Base-by-base conservation (phyloP, 1,140 invertebrate species). In the Meloidogyne hapla region DNA sequence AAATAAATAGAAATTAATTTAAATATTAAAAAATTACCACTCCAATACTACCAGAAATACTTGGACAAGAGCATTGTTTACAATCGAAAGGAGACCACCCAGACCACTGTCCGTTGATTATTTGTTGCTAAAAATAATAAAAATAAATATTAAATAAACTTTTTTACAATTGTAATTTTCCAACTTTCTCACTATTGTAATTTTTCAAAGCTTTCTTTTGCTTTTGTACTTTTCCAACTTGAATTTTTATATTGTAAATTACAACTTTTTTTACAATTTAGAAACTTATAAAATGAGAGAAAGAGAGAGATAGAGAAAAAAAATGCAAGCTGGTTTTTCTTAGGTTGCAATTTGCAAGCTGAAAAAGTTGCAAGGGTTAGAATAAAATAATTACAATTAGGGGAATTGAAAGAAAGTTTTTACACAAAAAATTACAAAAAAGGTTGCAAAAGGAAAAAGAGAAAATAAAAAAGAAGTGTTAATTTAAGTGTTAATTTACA, bases 71-170 rank as follows among this genome's bases (percentile, higher is more conserved):
- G 48, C 85, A 86, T 48, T 80, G 75, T n/a, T 68, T 62, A 69
- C 85, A 86, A 28, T 71, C 62, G 21, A 77, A 61, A 4, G 73
- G 18, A 62, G 74, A 72, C 85, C 86, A 86, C 23, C 23, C 77
- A 21, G 83, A 82, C 86, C 86, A 86, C 25, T 80, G 83, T 15
- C 85, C 85, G 56, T 86, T 79, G 13, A 84, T 21, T 56, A 56
- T 62, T 33, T 74, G 69, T 84, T 85, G 63, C 15, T 56, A 8
- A 84, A 85, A 69, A 25, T 40, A 26, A 65, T 76, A 33, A 77
- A 75, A 33, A 33, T 33, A 33, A 6, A 33, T 8, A 33, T 33
- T 33, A 33, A 33, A 6, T 33, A 33, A 33, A n/a, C n/a, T n/a
- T 33, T 42, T 42, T 42, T 42, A 42, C 15, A 56, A 56, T n/a